A percentile compares a stretch with the other conserved stretches of the same genome.
Conservation (phyloP, 2,113 vertebrate species). For the Mionectes macconnelli region DNA sequence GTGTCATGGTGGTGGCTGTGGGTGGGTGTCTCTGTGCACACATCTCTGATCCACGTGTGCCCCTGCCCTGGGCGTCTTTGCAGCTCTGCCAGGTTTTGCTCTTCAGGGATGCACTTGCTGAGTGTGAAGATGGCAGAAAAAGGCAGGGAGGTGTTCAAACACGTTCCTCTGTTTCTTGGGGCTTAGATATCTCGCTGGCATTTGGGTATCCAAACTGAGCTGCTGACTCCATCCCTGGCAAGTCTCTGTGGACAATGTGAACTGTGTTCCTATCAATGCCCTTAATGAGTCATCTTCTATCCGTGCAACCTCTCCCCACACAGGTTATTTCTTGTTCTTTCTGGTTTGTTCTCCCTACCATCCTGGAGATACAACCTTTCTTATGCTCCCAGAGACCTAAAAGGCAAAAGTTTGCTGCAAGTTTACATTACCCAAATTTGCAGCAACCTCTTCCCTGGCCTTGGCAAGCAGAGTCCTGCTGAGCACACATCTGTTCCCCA, state of each 20-base stretch:
- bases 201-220: not conserved
- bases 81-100: not conserved
- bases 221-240: not conserved
- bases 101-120: not conserved
- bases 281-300: not conserved
- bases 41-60: rapidly evolving
- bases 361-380: not conserved
- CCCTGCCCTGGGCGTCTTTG: rapidly evolving
- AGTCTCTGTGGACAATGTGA: not conserved
- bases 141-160: not conserved
- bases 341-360: not conserved
- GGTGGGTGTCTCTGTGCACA: not conserved
- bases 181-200: not conserved
- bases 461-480: not conserved
- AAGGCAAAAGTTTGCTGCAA: not conserved
- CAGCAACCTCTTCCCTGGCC: not conserved
- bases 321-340: not conserved
- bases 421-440: not conserved
- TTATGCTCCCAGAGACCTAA: not conserved
- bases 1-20: not conserved
- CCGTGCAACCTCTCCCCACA: not conserved
- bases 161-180: not conserved
- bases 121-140: not conserved
- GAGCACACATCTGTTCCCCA: not conserved
- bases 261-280: not conserved